Evolutionary conservation across 2,113 vertebrate genomes (phyloP).

Genomic region (Galemys pyrenaicus): DNA sequence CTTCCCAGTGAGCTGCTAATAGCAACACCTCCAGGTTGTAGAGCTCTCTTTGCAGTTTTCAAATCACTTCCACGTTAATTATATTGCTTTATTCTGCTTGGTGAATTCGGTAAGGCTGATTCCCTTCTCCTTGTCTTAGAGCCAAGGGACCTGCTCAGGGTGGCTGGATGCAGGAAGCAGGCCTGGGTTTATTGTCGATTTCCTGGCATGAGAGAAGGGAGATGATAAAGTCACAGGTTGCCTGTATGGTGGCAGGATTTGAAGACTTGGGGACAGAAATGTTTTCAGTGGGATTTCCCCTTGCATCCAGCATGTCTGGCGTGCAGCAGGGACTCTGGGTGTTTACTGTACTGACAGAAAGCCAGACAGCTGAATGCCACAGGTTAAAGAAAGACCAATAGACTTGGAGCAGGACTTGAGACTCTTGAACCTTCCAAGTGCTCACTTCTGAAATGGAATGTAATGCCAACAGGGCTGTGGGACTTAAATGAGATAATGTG

Average conservation of each 20-base stretch:
- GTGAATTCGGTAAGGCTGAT: not conserved
- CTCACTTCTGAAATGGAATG: not conserved
- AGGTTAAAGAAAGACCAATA: not conserved
- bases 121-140: not conserved
- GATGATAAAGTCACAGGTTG: not conserved
- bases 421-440: not conserved
- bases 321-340: not conserved
- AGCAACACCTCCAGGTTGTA: not conserved
- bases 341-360: not conserved
- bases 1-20: not conserved
- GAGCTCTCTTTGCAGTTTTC: constrained; percentile 46
- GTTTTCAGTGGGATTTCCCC: not conserved
- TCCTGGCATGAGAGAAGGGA: too few relatives aligned
- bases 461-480: not conserved
- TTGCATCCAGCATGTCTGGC: not conserved
- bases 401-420: not conserved
- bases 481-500: not conserved
- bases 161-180: not conserved
- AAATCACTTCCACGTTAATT: constrained; percentile 31
- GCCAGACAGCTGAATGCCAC: not conserved
- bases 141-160: not conserved
- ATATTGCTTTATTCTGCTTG: not conserved
- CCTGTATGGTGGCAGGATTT: not conserved
- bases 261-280: not conserved
- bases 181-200: not conserved